A percentile compares a stretch with the other conserved stretches of the same genome.
Conservation (phyloP, 2,888 invertebrate genomes). For the Callinectes sapidus region DNA sequence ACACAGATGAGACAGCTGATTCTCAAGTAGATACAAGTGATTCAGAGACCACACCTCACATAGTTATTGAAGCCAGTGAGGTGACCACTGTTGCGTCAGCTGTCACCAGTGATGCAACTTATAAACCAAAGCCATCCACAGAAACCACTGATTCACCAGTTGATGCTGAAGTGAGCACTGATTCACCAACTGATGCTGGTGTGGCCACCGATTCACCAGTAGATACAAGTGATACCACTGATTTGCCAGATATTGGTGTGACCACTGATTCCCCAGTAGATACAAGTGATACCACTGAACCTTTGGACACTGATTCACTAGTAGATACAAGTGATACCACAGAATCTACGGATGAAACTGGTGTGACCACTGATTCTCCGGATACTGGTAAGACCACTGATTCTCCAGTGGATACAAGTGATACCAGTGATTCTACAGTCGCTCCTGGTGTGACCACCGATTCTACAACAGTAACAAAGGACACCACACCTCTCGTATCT, state of each 20-base stretch:
- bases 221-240: background rate
- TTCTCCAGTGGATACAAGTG: background rate
- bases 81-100: background rate
- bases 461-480: background rate
- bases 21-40: background rate
- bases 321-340: background rate
- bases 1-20: background rate
- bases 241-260: background rate
- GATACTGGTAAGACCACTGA: constrained; percentile 10
- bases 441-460: background rate
- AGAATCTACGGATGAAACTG: constrained; percentile 17
- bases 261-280: constrained; percentile 17
- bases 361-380: constrained; percentile 45
- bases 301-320: background rate
- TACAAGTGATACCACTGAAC: background rate
- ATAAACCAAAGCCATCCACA: background rate
- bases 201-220: background rate
- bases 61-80: background rate
- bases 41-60: background rate
- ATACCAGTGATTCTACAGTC: too few relatives aligned
- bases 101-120: background rate
- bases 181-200: background rate
- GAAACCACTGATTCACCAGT: background rate
- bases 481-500: background rate
- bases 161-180: too few relatives aligned